Conservation (phyloP, 2,797 vertebrate species). For the Pelobates cultripes region DNA sequence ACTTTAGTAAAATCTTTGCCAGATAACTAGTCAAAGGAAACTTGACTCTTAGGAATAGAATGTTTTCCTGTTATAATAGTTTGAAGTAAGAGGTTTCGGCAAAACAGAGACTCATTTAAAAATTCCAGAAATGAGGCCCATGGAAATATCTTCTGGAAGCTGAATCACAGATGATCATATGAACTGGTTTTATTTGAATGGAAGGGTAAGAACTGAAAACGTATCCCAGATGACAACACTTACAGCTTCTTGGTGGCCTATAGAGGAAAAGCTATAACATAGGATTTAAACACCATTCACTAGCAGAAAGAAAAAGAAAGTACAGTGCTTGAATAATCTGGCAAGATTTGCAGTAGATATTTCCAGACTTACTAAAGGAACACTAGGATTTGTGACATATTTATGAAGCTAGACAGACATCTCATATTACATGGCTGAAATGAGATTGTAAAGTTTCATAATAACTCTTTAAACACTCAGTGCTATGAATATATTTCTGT, state of each 20-base stretch:
- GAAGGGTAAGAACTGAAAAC: conserved; percentile 39
- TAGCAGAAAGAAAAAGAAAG: background rate
- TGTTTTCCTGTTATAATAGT: conserved; percentile 43
- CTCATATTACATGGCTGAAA: conserved; percentile 29
- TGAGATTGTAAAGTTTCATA: background rate
- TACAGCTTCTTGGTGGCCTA: conserved; percentile 40
- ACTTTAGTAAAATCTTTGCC: conserved; percentile 36
- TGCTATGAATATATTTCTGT: background rate
- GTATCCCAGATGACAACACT: conserved; percentile 45
- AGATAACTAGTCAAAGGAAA: conserved; percentile 48
- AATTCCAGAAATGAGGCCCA: conserved; percentile 45
- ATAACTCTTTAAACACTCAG: background rate
- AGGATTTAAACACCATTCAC: conserved; percentile 24
- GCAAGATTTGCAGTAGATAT: background rate
- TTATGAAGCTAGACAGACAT: conserved; percentile 36
- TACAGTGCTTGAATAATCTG: conserved; percentile 15
- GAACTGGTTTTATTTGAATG: conserved; percentile 15
- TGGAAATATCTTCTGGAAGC: conserved; percentile 42
- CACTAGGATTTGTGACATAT: conserved; percentile 25
- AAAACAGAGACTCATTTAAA: conserved; percentile 31
- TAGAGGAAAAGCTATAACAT: conserved; percentile 20
- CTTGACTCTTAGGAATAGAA: conserved; percentile 27
- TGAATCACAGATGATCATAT: conserved; percentile 40
- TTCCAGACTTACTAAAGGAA: conserved; percentile 20
- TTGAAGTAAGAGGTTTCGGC: conserved; percentile 22